Base-by-base conservation (phyloP, 30 jellyfish, hydroid and myxozoan species). In the Pseudorhiza aurosa region DNA sequence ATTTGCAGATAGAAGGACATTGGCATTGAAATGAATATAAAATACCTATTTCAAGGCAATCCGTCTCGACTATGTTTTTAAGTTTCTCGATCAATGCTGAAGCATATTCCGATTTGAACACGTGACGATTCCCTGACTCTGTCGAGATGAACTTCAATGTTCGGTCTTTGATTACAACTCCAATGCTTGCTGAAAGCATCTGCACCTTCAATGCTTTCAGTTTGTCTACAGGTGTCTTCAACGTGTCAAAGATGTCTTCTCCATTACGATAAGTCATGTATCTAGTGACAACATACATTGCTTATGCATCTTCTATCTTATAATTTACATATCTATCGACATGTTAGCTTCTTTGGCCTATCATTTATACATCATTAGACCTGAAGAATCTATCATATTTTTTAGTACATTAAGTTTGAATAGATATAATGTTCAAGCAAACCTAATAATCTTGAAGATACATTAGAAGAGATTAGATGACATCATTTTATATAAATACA, bases 221-320 rank as follows among this genome's bases (percentile, higher is more conserved):
- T 3, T 29, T 28, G 6, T 15, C 22, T 1, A 60, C 75, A 11
- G 44, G 53, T 29, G 75, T 29, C 22, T 29, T 26, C 14, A 60
- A 29, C 4, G 35, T 60, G 6, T 26, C 49, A 9, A 60, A 29
- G n/a, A 60, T 29, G 28, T 60, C 75, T 29, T 60, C 27, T 24
- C 75, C 75, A 29, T 60, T 29, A 15, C 25, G 50, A 29, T 60
- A 60, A 3, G 75, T 60, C 75, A 60, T 60, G 31, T 1, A 60
- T 28, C 75, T 60, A 29, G n/a, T 4, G 25, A n/a, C 7, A 47
- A 47, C 12, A 47, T 47, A 11, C 18, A 39, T n/a, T n/a, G n/a
- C n/a, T n/a, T n/a, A n/a, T n/a, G n/a, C n/a, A n/a, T n/a, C n/a
- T n/a, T n/a, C n/a, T n/a, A n/a, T n/a, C n/a, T n/a, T n/a, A n/a